Evolutionary conservation across 1,140 invertebrate genomes (phyloP), one percentile per base, ranked within the genome.

Genomic region (Platyura marginata): DNA sequence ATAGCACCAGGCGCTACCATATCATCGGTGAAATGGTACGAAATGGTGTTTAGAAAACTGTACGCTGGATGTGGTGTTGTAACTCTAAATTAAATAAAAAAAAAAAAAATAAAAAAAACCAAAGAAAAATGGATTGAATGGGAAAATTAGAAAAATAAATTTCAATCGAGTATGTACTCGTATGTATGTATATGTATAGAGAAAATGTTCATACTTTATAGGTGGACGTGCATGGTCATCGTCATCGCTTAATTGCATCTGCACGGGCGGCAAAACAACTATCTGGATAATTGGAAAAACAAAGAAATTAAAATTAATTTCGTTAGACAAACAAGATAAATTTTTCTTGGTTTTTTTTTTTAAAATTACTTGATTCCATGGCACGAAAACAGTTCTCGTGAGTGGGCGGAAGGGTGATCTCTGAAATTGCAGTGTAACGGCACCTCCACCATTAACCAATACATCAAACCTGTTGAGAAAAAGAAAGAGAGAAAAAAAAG

Each of bases 371-470:
- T 40, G 83, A 69, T 94, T 94, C 89, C 89, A 92, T 16, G 89
- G 88, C 44, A 90, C 87, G 59, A 89, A 89, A 37, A 93, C 83
- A 9, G 88, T 91, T 50, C 79, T 75, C 21, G 81, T 82, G 35
- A 85, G 65, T 1, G 84, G 82, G 51, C 77, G 76, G 67, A 92
- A 93, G n/a, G 88, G 89, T 36, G 80, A 88, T 44, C 89, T 69
- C 61, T 90, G 86, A 66, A 98, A 96, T 63, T 96, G 88, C 45
- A 98, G 68, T 15, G 88, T 96, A 13, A 98, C 88, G 6, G 92
- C 91, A n/a, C 93, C 91, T 40, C 95, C 94, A 16, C 95, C 95
- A 66, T 98, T 98, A 21, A 98, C 93, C 51, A 98, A 66, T 33
- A 98, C 81, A 68, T 98, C 94, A 70, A 97, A 98, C 81, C 93